Percentiles rank a stretch among this genome's conserved stretches.
Evolutionary conservation across 2,888 invertebrate genomes (phyloP).

Genomic region (Clusia tigrina): DNA sequence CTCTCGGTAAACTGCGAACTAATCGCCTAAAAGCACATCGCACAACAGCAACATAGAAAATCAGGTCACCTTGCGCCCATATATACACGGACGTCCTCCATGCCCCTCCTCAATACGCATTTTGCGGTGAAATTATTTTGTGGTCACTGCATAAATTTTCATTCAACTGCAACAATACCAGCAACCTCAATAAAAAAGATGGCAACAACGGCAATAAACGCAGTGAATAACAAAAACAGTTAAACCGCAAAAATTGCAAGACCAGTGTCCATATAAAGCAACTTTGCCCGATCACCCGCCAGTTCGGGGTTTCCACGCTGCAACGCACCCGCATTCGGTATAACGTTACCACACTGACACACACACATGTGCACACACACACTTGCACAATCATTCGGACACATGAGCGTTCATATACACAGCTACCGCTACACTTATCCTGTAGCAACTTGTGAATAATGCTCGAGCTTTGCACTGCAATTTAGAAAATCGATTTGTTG

Average conservation of each 20-base stretch:
- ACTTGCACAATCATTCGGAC: background rate
- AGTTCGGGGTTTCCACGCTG: background rate
- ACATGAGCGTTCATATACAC: background rate
- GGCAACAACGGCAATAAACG: conserved; percentile 1
- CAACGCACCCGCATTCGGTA: background rate
- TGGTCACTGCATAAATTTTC: conserved; percentile 30
- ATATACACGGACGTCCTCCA: background rate
- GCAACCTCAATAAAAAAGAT: conserved; percentile 4
- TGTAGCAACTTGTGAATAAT: conserved; percentile 11
- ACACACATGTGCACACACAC: background rate
- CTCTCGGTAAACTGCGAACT: no score
- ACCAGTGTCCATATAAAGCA: background rate
- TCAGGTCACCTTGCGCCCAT: background rate
- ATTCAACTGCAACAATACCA: conserved; percentile 15
- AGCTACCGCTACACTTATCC: background rate
- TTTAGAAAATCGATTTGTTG: conserved; percentile 56
- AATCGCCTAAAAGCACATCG: conserved; percentile 21
- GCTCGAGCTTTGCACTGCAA: conserved; percentile 46
- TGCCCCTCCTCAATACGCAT: conserved; percentile 18
- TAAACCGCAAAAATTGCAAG: conserved; percentile 10
- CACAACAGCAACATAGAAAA: conserved; percentile 5
- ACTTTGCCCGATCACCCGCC: background rate
- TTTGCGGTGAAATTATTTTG: conserved; percentile 30
- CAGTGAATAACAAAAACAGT: conserved; percentile 9
- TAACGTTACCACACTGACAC: background rate